Base-by-base conservation (phyloP, 2,888 invertebrate genomes). In the Adela reaumurella region DNA sequence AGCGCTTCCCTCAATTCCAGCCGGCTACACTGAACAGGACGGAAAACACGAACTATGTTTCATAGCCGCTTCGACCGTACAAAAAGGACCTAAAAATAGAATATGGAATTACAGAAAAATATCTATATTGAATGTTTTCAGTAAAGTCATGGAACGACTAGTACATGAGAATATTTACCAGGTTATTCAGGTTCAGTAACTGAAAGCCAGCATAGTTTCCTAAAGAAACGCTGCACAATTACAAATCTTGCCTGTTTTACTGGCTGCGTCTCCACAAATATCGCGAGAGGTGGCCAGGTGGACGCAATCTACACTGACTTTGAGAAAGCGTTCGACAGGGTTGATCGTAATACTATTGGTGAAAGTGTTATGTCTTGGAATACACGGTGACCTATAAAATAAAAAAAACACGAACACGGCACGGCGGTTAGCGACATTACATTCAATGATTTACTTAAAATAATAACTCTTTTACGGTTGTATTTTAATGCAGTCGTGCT, bases 261-360 rank as follows among this genome's bases (percentile, higher is more conserved):
- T n/a, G 48, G 52, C 20, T 47, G 44, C 17, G 43, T 55, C 8
- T 43, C 41, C 3, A 35, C 24, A 10, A 17, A 19, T 11, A 49
- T 56, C 35, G 55, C 54, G 35, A 29, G 24, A 17, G 48, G 51
- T 5, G 50, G 46, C 11, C 57, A 56, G 48, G 52, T 55, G 4
- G 55, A 56, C 45, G 53, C 53, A 8, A 51, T 58, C 16, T 58
- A 58, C 35, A 57, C 57, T 1, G 58, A 59, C 46, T 55, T 57
- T 43, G 50, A 52, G 8, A 55, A 57, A 49, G 57, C 56, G 10
- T 57, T 57, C 49, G 56, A 58, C 46, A 51, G 50, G 4, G 53
- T 58, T 14, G 46, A 46, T 29, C 46, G 29, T 16, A 6, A 29
- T 46, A 10, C 28, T 46, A 4, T 16, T 46, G 5, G 17, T 2